Base-by-base conservation (phyloP, 2,888 invertebrate genomes). In the Phaonia tiefii region DNA sequence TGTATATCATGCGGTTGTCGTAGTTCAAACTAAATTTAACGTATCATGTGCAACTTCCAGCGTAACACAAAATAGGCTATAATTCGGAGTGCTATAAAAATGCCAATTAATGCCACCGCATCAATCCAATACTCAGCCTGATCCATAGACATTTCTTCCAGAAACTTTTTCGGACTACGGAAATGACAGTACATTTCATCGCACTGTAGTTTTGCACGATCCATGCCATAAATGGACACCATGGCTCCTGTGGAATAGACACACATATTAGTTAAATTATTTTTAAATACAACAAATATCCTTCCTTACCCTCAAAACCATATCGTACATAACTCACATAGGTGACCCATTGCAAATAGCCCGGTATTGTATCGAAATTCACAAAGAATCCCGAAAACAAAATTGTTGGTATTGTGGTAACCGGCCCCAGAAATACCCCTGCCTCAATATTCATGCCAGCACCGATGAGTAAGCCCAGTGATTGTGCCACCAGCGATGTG, bases 331-430 rank as follows among this genome's bases (percentile, higher is more conserved):
- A 98, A 85, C 97, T 98, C 31, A 96, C 92, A 89, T 98, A 98
- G 1, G 97, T 95, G 20, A 98, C 92, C 96, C 98, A 97, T 86
- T 94, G 95, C 67, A 98, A 92, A 89, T 98, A 98, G 72, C 93
- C 92, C 2, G 98, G 98, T 88, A 98, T 96, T 49, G 97, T 97
- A 89, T 96, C 95, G 90, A 98, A 95, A 89, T 96, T 97, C 63
- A 98, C 96, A 91, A 98, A 98, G 92, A 98, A 98, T 7, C 98
- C 98, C 39, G 97, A 97, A 92, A 98, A 98, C 37, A 98, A 92
- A 60, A 98, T 95, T 74, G 98, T 95, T 11, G 98, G 98, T 84
- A 98, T 97, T 70, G 96, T 95, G 80, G 96, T 95, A 44, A 98
- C 97, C 31, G 98, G 98, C 3, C 98, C 98, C 82, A 95, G 91